A percentile compares a stretch with the other conserved stretches of the same genome.
Evolutionary conservation across 2,888 invertebrate species (phyloP).

Genomic region (Campoplex nolae): DNA sequence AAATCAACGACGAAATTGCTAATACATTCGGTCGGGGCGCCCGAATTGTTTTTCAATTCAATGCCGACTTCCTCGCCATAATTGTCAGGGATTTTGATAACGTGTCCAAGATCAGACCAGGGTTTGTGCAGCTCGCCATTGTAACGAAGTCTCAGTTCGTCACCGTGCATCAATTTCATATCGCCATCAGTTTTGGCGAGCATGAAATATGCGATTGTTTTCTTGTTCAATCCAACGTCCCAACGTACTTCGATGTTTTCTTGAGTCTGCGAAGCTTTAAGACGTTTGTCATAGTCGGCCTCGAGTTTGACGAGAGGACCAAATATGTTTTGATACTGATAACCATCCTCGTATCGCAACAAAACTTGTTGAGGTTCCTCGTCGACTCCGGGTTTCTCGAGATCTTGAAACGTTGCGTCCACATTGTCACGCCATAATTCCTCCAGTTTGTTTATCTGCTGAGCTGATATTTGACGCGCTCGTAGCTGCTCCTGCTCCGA

Average conservation of each 20-base stretch:
- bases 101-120: conserved; percentile 99
- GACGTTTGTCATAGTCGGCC: conserved; percentile 98
- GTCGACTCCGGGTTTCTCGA: conserved; percentile 99
- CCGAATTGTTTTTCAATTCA: conserved; percentile 96
- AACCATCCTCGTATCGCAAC: conserved; percentile 97
- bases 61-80: conserved; percentile 99
- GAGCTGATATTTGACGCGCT: conserved; percentile 98
- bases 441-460: conserved; percentile 98
- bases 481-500: conserved; percentile 98
- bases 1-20: conserved; percentile 99
- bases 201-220: conserved; percentile 98
- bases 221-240: conserved; percentile 99
- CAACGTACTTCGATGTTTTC: conserved; percentile 99
- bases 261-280: conserved; percentile 99
- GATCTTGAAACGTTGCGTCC: conserved; percentile 98
- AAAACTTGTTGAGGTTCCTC: conserved; percentile 96
- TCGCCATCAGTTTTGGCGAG: conserved; percentile 99
- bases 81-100: conserved; percentile 97
- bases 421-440: conserved; percentile 99
- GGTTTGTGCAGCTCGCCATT: conserved; percentile 96
- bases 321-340: conserved; percentile 99
- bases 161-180: conserved; percentile 99
- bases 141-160: conserved; percentile 96
- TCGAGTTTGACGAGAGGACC: conserved; percentile 98
- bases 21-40: conserved; percentile 96